Evolutionary conservation across 2,888 invertebrate species (phyloP).

Genomic region (Drosophila bunnanda): DNA sequence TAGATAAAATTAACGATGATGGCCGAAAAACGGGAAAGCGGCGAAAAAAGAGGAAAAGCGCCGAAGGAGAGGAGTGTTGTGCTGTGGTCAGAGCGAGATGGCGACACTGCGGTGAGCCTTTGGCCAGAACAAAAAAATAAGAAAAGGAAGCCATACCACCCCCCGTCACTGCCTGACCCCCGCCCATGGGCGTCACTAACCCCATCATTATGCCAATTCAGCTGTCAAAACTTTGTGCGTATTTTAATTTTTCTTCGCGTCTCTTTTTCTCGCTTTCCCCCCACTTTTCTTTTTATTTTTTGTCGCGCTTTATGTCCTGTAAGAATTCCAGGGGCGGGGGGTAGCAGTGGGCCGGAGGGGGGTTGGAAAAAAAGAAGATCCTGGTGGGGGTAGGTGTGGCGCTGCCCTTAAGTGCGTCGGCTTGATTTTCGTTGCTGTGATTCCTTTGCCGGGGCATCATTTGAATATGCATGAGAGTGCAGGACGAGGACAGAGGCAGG

Average conservation of each 20-base stretch:
- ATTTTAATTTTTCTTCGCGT: slow-evolving; percentile 72
- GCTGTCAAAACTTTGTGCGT: slow-evolving; percentile 79
- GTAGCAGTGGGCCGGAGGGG: neutral
- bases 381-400: slow-evolving; percentile 16
- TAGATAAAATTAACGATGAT: slow-evolving; percentile 81
- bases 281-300: slow-evolving; percentile 17
- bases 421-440: slow-evolving; percentile 73
- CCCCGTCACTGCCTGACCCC: neutral
- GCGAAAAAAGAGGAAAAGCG: slow-evolving; percentile 8
- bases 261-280: slow-evolving; percentile 33
- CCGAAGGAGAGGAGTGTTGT: neutral
- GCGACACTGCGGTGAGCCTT: slow-evolving; percentile 59
- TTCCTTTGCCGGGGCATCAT: slow-evolving; percentile 45
- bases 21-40: slow-evolving; percentile 31
- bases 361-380: neutral
- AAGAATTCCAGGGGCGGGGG: slow-evolving; percentile 36
- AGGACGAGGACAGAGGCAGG: neutral
- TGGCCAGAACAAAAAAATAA: slow-evolving; percentile 8
- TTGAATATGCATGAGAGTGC: slow-evolving; percentile 72
- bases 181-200: slow-evolving; percentile 62
- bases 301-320: slow-evolving; percentile 72
- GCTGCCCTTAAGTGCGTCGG: slow-evolving; percentile 70
- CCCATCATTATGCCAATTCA: slow-evolving; percentile 81
- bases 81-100: slow-evolving; percentile 5
- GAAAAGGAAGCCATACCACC: slow-evolving; percentile 3